Evolutionary conservation across 2,797 vertebrate species (phyloP).

Genomic region (Hirundo rustica): DNA sequence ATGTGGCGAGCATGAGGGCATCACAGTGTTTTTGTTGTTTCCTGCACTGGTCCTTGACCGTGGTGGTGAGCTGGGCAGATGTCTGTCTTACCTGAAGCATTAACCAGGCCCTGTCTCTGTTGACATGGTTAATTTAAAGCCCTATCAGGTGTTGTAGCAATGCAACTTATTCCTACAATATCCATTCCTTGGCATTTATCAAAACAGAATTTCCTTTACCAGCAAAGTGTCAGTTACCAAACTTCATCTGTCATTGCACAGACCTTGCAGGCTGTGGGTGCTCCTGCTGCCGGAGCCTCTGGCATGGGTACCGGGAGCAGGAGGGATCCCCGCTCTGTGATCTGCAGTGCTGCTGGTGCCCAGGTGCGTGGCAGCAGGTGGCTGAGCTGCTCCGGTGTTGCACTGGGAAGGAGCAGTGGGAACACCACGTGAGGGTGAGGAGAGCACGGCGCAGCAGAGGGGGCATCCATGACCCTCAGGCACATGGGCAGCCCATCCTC

Average conservation of each 20-base stretch:
- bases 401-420: neutral
- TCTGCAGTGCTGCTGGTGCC: neutral
- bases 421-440: too few species aligned
- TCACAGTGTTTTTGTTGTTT: neutral
- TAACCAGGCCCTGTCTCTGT: neutral
- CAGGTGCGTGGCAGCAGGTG: neutral
- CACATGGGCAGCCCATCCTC: neutral
- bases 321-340: neutral
- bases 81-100: neutral
- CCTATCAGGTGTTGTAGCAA: neutral
- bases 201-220: neutral
- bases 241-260: neutral
- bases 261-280: neutral
- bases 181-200: neutral
- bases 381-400: rapidly evolving
- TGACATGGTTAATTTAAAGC: neutral
- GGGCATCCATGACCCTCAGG: neutral
- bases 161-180: neutral
- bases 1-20: rapidly evolving
- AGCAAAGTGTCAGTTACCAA: neutral
- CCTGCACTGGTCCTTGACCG: neutral
- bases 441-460: neutral
- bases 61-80: neutral
- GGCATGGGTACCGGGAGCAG: neutral
- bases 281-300: neutral